phyloP scores from a whole-genome alignment of 2,113 vertebrate genomes.

The Peromyscus leucopus region DNA sequence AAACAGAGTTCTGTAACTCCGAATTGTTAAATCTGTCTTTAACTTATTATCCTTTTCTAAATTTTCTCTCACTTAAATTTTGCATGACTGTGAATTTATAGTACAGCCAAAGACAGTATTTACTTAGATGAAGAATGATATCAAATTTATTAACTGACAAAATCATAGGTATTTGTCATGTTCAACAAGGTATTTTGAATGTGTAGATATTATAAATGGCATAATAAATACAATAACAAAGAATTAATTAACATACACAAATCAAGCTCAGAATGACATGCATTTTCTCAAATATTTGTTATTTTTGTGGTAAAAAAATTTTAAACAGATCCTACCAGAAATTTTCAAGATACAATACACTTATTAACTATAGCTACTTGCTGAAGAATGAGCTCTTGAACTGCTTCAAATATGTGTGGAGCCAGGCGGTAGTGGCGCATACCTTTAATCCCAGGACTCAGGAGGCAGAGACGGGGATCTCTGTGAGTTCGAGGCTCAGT shows the following conservation, averaged over 20 bases:
- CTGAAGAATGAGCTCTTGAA: background rate
- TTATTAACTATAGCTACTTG: background rate
- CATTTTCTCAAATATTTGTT: background rate
- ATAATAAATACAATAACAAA: background rate
- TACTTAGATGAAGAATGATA: background rate
- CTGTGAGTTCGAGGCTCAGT: too few relatives aligned
- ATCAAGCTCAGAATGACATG: background rate
- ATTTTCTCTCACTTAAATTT: background rate
- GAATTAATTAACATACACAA: background rate
- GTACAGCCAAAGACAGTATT: background rate
- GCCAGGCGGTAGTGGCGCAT: too few relatives aligned
- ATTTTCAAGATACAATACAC: background rate
- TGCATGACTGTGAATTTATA: background rate
- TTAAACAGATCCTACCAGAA: background rate
- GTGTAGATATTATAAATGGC: background rate
- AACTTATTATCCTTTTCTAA: background rate
- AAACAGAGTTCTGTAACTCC: background rate
- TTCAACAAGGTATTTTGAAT: background rate
- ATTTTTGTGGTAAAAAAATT: background rate
- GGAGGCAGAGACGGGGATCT: too few relatives aligned
- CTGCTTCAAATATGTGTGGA: background rate
- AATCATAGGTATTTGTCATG: background rate
- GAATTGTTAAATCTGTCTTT: slow-evolving; percentile 20
- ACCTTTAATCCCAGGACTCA: too few relatives aligned
- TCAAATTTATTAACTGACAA: background rate